Conservation (phyloP, 2,888 invertebrate species). For the Andrena flavipes region DNA sequence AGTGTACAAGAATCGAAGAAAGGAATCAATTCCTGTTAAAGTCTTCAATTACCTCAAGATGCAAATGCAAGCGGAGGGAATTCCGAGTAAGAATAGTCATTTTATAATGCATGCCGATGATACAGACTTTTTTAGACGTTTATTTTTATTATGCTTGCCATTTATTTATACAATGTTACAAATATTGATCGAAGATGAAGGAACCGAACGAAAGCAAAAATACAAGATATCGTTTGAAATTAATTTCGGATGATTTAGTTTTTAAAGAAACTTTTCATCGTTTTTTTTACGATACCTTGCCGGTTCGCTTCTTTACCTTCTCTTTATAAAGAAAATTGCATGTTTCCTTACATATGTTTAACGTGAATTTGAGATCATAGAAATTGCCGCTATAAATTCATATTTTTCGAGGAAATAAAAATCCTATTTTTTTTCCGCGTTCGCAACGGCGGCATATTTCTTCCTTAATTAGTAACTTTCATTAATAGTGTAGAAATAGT, state of each 20-base stretch:
- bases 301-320: slow-evolving; percentile 12
- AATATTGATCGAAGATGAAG: slow-evolving; percentile 42
- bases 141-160: slow-evolving; percentile 49
- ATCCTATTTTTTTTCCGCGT: slow-evolving; percentile 1
- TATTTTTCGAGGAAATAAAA: slow-evolving; percentile 20
- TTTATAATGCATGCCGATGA: neutral
- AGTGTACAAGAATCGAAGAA: slow-evolving; percentile 73
- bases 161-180: slow-evolving; percentile 61
- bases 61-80: slow-evolving; percentile 76
- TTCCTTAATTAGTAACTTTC: slow-evolving; percentile 19
- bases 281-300: neutral
- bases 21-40: slow-evolving; percentile 79
- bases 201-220: slow-evolving; percentile 31
- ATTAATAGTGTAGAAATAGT: slow-evolving; percentile 38
- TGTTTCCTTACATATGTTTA: slow-evolving; percentile 22
- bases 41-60: slow-evolving; percentile 79
- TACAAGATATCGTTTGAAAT: neutral
- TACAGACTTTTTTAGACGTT: neutral
- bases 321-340: slow-evolving; percentile 29
- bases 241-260: slow-evolving; percentile 9
- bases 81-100: slow-evolving; percentile 72
- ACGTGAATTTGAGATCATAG: slow-evolving; percentile 3
- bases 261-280: neutral
- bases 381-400: neutral
- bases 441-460: neutral